Evolutionary conservation across 2,888 invertebrate species (phyloP).

Genomic region (Dusona sp.): DNA sequence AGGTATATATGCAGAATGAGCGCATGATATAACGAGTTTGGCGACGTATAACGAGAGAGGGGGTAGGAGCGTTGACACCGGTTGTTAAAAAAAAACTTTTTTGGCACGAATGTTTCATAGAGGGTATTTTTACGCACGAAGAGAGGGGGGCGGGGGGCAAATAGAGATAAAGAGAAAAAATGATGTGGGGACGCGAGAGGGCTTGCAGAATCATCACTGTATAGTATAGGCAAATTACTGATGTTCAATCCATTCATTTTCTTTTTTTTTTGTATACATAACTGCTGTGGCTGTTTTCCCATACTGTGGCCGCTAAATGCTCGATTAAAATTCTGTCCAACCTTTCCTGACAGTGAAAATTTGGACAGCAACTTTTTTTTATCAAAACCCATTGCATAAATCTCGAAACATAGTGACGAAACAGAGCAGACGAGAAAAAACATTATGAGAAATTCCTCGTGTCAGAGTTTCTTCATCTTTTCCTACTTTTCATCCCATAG

Average conservation of each 20-base stretch:
- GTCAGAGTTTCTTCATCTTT: conserved; percentile 31
- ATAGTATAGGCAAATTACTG: conserved; percentile 15
- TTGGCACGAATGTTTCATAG: conserved; percentile 37
- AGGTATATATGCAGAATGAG: conserved; percentile 39
- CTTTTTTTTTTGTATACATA: not conserved
- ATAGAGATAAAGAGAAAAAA: conserved; percentile 1
- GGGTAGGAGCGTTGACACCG: conserved; percentile 25
- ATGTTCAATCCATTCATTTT: not conserved
- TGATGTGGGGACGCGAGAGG: not conserved
- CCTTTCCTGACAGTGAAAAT: not conserved
- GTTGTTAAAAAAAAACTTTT: conserved; percentile 55
- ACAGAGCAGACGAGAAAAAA: not conserved
- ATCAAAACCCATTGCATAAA: not conserved
- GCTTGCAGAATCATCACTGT: conserved; percentile 19
- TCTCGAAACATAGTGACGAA: not conserved
- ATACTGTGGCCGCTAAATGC: not conserved
- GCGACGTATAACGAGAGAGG: conserved; percentile 34
- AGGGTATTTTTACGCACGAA: conserved; percentile 13
- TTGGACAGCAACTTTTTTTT: not conserved
- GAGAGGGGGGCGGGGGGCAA: not conserved
- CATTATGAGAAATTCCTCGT: not conserved
- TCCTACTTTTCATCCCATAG: not conserved
- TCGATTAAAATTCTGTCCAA: not conserved
- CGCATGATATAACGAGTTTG: conserved; percentile 58
- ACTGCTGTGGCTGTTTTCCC: not conserved